phyloP scores from a whole-genome alignment of 2,797 vertebrate genomes.

The Poeciliopsis infans region DNA sequence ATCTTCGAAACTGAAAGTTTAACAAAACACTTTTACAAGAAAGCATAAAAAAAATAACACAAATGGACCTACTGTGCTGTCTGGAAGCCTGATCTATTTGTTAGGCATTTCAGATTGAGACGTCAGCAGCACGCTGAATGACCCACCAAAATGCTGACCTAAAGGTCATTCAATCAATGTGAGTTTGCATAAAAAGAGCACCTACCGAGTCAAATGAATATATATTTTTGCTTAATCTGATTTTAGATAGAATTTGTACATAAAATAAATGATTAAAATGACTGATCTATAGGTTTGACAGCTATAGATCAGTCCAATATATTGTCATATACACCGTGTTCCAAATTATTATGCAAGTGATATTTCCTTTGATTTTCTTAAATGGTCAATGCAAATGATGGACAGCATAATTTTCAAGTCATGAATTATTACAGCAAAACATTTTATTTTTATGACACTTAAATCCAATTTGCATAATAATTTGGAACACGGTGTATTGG shows the following conservation, averaged over 20 bases:
- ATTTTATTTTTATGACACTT: too few species aligned
- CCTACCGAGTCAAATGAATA: background rate
- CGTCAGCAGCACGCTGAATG: conserved; percentile 28
- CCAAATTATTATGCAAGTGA: too few species aligned
- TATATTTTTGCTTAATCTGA: conserved; percentile 1
- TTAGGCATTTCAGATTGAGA: conserved; percentile 10
- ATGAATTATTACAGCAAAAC: too few species aligned
- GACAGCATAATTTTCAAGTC: too few species aligned
- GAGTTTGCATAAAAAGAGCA: background rate
- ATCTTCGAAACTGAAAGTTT: background rate
- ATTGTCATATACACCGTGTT: too few species aligned
- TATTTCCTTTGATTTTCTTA: too few species aligned
- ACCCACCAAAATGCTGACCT: background rate
- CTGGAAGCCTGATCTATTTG: background rate
- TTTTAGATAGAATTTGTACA: background rate
- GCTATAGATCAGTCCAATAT: too few species aligned
- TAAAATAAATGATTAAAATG: background rate
- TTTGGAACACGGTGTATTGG: background rate
- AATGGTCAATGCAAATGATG: too few species aligned
- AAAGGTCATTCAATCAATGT: background rate
- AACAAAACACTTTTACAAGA: background rate
- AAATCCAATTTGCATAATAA: too few species aligned
- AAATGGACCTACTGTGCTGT: background rate
- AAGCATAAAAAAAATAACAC: background rate
- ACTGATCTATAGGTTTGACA: background rate